phyloP scores from a whole-genome alignment of 30 jellyfish, hydroid and myxozoan genomes.

The Pseudorhiza aurosa region DNA sequence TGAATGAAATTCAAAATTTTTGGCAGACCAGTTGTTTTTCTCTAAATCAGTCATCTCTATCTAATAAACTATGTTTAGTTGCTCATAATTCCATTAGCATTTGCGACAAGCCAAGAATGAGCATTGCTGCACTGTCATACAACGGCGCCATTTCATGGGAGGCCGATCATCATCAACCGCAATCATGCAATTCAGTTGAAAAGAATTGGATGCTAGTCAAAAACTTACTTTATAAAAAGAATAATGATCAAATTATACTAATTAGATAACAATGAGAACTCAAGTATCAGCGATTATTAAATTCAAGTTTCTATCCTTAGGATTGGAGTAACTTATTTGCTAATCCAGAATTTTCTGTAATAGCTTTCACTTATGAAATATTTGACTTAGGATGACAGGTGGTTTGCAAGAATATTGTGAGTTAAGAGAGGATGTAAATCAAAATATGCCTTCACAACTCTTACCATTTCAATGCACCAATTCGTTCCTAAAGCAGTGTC shows the following conservation, averaged over 20 bases:
- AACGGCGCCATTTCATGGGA: conserved; percentile 35
- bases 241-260: not conserved
- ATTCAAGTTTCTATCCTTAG: no score
- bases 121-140: not conserved
- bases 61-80: not conserved
- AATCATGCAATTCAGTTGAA: not conserved
- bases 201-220: conserved; percentile 12
- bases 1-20: not conserved
- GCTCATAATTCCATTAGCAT: conserved; percentile 1
- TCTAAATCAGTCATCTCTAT: not conserved
- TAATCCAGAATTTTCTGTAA: no score
- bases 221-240: not conserved
- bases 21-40: not conserved
- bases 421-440: no score
- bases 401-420: no score
- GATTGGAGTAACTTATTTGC: no score
- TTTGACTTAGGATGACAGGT: no score
- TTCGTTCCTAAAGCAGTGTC: no score
- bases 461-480: no score
- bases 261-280: not conserved
- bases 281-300: not conserved
- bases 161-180: conserved; percentile 1
- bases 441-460: no score
- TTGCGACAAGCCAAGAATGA: not conserved
- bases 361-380: no score